Evolutionary conservation across 2,888 invertebrate genomes (phyloP).

Genomic region (Eurytoma adleriae): DNA sequence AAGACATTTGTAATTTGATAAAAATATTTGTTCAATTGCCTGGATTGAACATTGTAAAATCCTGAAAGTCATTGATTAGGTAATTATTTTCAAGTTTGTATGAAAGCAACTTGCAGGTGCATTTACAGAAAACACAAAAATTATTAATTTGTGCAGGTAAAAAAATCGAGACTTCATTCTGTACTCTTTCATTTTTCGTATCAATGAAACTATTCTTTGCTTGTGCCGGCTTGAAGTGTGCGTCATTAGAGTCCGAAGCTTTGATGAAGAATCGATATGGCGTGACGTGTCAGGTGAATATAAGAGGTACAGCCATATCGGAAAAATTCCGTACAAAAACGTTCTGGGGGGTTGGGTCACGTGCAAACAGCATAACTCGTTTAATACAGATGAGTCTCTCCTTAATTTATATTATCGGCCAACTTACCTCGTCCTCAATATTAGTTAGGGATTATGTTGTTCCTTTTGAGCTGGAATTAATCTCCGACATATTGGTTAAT

Average conservation of each 20-base stretch:
- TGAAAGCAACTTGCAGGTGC: too few species aligned
- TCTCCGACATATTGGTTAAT: background rate
- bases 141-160: too few species aligned
- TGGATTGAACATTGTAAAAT: too few species aligned
- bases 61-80: too few species aligned
- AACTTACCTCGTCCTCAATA: background rate
- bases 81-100: too few species aligned
- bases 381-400: background rate
- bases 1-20: too few species aligned
- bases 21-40: too few species aligned
- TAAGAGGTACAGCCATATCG: slow-evolving; percentile 20
- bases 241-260: slow-evolving; percentile 45
- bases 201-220: slow-evolving; percentile 9
- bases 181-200: slow-evolving; percentile 10
- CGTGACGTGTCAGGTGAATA: slow-evolving; percentile 44
- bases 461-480: background rate
- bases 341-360: background rate
- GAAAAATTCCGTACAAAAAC: slow-evolving; percentile 11
- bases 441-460: background rate
- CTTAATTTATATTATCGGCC: background rate
- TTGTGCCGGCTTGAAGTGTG: background rate
- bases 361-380: background rate
- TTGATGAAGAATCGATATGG: slow-evolving; percentile 50
- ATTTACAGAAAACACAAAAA: too few species aligned
- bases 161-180: background rate